Percentiles rank a stretch among this genome's conserved stretches.
phyloP scores from a whole-genome alignment of 2,113 vertebrate genomes.

The Sus scrofa region DNA sequence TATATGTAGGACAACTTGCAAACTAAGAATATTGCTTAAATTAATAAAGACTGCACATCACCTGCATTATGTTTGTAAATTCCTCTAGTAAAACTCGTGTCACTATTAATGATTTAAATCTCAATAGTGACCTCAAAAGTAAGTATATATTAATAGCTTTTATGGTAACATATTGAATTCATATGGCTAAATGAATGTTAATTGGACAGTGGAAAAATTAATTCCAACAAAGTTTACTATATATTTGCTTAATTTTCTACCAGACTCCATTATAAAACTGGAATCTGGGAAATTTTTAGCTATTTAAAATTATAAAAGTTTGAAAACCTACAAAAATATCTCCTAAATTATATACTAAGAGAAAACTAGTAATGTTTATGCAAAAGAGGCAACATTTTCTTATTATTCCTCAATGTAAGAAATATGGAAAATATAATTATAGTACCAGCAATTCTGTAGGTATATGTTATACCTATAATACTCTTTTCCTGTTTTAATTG shows the following conservation, averaged over 20 bases:
- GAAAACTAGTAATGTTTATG: not conserved
- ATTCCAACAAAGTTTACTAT: not conserved
- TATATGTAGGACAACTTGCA: not conserved
- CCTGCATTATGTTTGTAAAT: not conserved
- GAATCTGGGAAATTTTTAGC: not conserved
- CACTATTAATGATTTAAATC: not conserved
- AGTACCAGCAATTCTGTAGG: not conserved
- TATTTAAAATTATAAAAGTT: conserved; percentile 41
- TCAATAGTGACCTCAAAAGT: not conserved
- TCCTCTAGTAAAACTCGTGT: not conserved
- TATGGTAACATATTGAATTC: not conserved
- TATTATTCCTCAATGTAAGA: not conserved
- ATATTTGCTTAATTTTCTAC: not conserved
- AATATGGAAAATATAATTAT: not conserved
- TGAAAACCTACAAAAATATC: not conserved
- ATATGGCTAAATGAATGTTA: not conserved
- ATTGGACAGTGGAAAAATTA: not conserved
- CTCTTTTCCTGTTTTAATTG: not conserved
- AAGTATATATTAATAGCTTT: not conserved
- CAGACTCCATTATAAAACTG: not conserved
- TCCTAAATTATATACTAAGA: not conserved
- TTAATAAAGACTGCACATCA: not conserved
- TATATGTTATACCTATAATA: not conserved
- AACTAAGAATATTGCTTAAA: not conserved
- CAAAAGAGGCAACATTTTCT: not conserved